Conservation (phyloP, 2,797 vertebrate species). For the Rhinella marina region DNA sequence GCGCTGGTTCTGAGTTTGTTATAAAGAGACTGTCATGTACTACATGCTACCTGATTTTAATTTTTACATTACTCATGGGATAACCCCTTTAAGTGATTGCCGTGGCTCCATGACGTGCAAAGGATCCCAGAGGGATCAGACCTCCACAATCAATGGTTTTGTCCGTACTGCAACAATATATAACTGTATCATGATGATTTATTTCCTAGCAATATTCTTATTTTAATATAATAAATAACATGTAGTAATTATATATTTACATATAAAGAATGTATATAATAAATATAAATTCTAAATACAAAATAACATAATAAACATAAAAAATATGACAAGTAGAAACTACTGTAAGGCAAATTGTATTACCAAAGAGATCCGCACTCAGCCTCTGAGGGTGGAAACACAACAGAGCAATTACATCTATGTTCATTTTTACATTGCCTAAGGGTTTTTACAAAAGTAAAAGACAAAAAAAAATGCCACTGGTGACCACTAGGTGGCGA, state of each 20-base stretch:
- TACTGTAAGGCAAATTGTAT: background rate
- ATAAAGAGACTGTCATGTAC: too few species aligned
- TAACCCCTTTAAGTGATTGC: too few species aligned
- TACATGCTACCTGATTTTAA: too few species aligned
- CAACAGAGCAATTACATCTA: conserved; percentile 1
- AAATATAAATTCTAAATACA: too few species aligned
- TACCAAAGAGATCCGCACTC: background rate
- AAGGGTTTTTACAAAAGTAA: conserved; percentile 19
- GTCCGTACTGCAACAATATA: background rate
- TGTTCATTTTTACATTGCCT: background rate
- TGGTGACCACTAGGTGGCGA: conserved; percentile 46
- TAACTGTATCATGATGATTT: background rate
- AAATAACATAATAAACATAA: background rate
- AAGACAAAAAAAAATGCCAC: background rate
- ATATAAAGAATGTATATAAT: too few species aligned
- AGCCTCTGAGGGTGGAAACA: background rate
- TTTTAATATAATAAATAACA: too few species aligned
- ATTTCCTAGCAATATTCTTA: too few species aligned
- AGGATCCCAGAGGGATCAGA: background rate
- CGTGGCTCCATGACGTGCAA: too few species aligned
- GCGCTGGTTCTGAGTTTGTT: too few species aligned
- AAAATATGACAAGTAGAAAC: background rate
- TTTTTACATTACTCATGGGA: too few species aligned
- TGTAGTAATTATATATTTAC: too few species aligned
- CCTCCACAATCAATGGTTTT: background rate